These are phyloP conservation scores for Pristionchus japonicus DNA, from an alignment of 2,888 invertebrate genomes.

Conservation along the genomic window DNA sequence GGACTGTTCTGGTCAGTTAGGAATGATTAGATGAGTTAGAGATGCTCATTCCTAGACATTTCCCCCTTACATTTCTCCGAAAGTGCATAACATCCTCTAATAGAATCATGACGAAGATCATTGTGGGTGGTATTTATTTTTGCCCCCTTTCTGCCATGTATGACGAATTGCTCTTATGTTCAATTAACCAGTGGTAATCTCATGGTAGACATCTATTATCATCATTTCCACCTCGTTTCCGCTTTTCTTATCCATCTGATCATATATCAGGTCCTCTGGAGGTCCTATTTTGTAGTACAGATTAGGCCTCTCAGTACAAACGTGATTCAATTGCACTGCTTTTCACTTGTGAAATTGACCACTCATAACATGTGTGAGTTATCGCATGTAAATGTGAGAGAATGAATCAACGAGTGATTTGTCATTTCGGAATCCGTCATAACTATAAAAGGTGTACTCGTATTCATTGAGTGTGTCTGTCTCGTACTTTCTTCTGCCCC, in stretches of 20 bases:
- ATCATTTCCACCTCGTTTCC: background rate
- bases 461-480: background rate
- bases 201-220: too few relatives aligned
- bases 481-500: background rate
- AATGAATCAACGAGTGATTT: background rate
- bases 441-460: background rate
- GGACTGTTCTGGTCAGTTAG: background rate
- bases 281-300: background rate
- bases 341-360: background rate
- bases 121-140: background rate
- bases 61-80: background rate
- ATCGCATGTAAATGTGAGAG: background rate
- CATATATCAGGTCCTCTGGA: background rate
- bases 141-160: too few relatives aligned
- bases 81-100: background rate
- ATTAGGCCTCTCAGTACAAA: background rate
- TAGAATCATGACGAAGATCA: background rate
- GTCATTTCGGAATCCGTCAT: background rate
- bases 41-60: background rate
- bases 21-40: background rate
- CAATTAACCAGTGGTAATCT: too few relatives aligned
- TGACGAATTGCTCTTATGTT: background rate
- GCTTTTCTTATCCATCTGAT: background rate
- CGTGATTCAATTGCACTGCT: background rate
- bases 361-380: background rate